Evolutionary conservation across 2,888 invertebrate species (phyloP).

Genomic region (Drosophila aldrichi): DNA sequence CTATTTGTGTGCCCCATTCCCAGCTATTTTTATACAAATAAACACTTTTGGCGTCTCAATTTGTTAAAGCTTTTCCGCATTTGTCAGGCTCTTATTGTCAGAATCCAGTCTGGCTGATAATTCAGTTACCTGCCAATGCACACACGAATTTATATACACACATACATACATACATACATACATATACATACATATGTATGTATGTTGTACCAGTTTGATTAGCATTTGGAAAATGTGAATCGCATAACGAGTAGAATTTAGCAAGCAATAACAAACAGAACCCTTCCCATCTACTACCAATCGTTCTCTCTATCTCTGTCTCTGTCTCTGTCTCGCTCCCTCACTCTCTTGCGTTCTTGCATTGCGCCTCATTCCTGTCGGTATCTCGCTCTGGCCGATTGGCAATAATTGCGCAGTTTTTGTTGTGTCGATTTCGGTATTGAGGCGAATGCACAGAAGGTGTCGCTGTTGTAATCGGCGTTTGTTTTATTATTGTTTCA

Average conservation of each 20-base stretch:
- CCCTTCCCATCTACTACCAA: slow-evolving; percentile 1
- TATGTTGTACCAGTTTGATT: slow-evolving; percentile 33
- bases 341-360: slow-evolving; percentile 3
- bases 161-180: background rate
- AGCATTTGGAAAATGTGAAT: slow-evolving; percentile 51
- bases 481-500: slow-evolving; percentile 53
- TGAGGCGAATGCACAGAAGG: slow-evolving; percentile 60
- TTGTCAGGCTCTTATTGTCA: slow-evolving; percentile 51
- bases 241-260: slow-evolving; percentile 54
- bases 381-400: slow-evolving; percentile 17
- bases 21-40: slow-evolving; percentile 52
- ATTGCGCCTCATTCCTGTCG: background rate
- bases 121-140: slow-evolving; percentile 42
- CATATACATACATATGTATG: background rate
- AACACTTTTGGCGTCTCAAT: slow-evolving; percentile 25
- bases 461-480: slow-evolving; percentile 69
- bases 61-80: slow-evolving; percentile 43
- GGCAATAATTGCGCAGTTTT: slow-evolving; percentile 74
- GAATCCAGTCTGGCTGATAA: slow-evolving; percentile 44
- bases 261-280: slow-evolving; percentile 43
- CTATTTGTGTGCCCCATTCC: slow-evolving; percentile 29
- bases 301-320: background rate
- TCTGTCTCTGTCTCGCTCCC: background rate
- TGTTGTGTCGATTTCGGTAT: slow-evolving; percentile 45
- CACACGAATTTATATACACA: background rate